Conservation (phyloP, 2,113 vertebrate species). For the Calidris pygmaea region DNA sequence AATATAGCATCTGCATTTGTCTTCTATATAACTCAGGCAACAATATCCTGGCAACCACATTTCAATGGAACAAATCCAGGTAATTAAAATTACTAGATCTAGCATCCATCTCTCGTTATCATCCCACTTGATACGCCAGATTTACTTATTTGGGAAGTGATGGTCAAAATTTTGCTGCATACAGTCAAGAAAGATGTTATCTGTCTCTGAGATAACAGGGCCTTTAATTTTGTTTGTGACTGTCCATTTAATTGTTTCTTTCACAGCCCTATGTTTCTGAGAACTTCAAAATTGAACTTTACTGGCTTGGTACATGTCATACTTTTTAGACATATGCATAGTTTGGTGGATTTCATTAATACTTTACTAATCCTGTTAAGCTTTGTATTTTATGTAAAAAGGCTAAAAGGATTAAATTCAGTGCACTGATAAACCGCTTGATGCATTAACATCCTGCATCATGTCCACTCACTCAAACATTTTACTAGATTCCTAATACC, state of each 20-base stretch:
- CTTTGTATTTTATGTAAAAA: not conserved
- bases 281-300: not conserved
- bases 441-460: not conserved
- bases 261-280: not conserved
- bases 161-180: not conserved
- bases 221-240: not conserved
- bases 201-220: not conserved
- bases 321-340: not conserved
- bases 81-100: constrained; percentile 66
- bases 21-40: constrained; percentile 74
- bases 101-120: constrained; percentile 54
- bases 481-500: not conserved
- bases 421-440: not conserved
- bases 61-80: constrained; percentile 70
- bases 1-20: constrained; percentile 48
- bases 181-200: not conserved
- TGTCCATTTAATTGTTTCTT: not conserved
- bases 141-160: not conserved
- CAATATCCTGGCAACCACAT: constrained; percentile 86
- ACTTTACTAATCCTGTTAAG: not conserved
- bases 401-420: not conserved
- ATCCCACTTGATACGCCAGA: constrained; percentile 44
- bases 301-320: not conserved
- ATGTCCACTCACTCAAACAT: not conserved
- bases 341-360: not conserved